Conservation (phyloP, 2,888 invertebrate species). For the Leptinotarsa rubiginosa region DNA sequence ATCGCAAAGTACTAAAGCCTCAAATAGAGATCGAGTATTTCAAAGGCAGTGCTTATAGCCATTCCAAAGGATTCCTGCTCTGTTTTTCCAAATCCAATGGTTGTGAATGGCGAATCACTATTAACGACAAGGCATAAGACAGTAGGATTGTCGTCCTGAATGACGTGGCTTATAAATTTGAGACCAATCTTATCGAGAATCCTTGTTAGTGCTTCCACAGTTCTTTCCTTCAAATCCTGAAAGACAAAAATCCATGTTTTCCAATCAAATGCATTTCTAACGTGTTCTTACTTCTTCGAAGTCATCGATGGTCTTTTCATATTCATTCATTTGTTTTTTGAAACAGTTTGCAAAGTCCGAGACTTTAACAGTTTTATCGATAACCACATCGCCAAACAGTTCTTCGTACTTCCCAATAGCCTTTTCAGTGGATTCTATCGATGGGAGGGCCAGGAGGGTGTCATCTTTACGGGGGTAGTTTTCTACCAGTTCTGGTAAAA, state of each 20-base stretch:
- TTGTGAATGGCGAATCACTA: conserved; percentile 56
- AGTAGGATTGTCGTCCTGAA: conserved; percentile 49
- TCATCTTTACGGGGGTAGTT: conserved; percentile 35
- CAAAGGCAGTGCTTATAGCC: conserved; percentile 46
- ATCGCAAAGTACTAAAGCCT: conserved; percentile 14
- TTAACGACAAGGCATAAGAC: conserved; percentile 50
- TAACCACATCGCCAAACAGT: conserved; percentile 45
- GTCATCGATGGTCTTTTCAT: conserved; percentile 48
- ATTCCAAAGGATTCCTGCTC: conserved; percentile 43
- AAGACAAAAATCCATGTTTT: conserved; percentile 34
- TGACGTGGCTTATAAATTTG: conserved; percentile 42
- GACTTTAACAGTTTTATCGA: conserved; percentile 53
- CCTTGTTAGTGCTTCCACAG: conserved; percentile 50
- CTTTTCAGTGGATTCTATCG: background rate
- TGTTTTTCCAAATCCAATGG: conserved; percentile 38
- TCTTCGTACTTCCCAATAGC: conserved; percentile 50
- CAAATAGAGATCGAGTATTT: conserved; percentile 46
- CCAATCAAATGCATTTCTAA: background rate
- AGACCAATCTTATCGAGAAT: conserved; percentile 53
- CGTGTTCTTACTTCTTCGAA: conserved; percentile 51
- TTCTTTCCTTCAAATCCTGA: conserved; percentile 51
- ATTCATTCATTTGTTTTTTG: conserved; percentile 52
- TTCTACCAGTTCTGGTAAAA: conserved; percentile 51
- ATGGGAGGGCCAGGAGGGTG: conserved; percentile 39
- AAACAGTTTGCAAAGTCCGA: conserved; percentile 53